A percentile compares a stretch with the other conserved stretches of the same genome.
These are phyloP conservation scores for Amblyopsis rosae DNA, from an alignment of 2,113 vertebrate species.

Conservation along the genomic window DNA sequence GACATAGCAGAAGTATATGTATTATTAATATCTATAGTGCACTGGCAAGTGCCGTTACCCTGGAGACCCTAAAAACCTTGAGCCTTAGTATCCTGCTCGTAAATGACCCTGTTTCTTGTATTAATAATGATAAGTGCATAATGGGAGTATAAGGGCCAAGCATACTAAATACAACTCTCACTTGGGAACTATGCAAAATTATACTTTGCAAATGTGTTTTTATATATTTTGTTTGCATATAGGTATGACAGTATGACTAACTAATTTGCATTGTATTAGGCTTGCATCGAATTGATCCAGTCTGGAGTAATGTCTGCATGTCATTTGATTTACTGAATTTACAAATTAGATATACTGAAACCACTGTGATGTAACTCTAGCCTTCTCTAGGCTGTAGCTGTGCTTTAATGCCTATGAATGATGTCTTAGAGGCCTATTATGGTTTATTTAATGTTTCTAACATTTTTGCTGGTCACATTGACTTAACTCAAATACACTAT, in stretches of 20 bases:
- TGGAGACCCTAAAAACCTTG: conserved; percentile 37
- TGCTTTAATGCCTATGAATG: neutral
- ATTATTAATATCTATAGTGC: conserved; percentile 18
- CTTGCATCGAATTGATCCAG: no score
- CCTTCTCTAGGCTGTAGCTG: neutral
- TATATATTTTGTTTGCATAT: neutral
- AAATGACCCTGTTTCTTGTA: conserved; percentile 10
- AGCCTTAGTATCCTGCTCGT: conserved; percentile 34
- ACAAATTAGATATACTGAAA: no score
- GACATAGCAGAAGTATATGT: conserved; percentile 9
- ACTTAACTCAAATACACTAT: neutral
- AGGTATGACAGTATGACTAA: neutral
- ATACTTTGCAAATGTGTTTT: neutral
- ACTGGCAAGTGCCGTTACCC: conserved; percentile 42
- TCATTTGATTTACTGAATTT: no score
- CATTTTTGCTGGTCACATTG: neutral
- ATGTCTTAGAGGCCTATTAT: conserved; percentile 6
- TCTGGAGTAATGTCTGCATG: no score
- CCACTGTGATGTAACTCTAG: no score
- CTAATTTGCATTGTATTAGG: no score
- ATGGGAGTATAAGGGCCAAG: conserved; percentile 27
- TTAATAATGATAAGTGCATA: conserved; percentile 22
- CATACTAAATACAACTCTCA: conserved; percentile 14
- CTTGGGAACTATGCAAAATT: conserved; percentile 63
- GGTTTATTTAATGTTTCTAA: neutral